phyloP scores from a whole-genome alignment of 2,797 vertebrate species.

The Macrochelys suwanniensis region DNA sequence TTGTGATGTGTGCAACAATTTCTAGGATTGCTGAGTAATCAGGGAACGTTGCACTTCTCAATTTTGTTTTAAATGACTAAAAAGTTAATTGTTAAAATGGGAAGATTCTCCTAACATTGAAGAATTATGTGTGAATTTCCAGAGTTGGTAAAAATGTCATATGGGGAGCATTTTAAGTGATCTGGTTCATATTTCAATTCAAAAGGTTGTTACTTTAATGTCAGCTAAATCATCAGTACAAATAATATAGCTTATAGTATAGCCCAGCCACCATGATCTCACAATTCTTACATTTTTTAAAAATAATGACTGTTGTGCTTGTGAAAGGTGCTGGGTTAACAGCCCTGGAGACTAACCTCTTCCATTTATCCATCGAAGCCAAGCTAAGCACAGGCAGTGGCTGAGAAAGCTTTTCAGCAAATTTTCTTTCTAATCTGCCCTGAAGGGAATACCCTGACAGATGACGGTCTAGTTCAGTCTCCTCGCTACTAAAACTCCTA shows the following conservation, averaged over 20 bases:
- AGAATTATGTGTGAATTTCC: not conserved
- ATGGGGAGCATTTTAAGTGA: not conserved
- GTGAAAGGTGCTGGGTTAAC: not conserved
- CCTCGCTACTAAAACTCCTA: rapidly evolving
- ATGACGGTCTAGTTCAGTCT: not conserved
- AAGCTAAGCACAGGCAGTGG: not conserved
- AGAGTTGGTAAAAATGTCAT: rapidly evolving
- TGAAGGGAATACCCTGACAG: not conserved
- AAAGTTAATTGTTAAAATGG: not conserved
- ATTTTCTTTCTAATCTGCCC: not conserved
- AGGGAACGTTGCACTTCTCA: not conserved
- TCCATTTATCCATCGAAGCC: not conserved
- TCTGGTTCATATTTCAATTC: not conserved
- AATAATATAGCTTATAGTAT: not conserved
- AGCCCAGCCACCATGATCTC: not conserved
- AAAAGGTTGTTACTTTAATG: not conserved
- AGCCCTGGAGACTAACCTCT: rapidly evolving
- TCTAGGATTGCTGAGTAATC: not conserved
- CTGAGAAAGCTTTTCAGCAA: not conserved
- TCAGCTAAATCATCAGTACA: not conserved
- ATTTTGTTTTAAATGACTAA: rapidly evolving
- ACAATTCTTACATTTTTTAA: not conserved
- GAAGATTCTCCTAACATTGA: not conserved
- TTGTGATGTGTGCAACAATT: not conserved
- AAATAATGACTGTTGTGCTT: not conserved